These are phyloP conservation scores for Acronicta aceris DNA, from an alignment of 2,888 invertebrate species.

Conservation along the genomic window DNA sequence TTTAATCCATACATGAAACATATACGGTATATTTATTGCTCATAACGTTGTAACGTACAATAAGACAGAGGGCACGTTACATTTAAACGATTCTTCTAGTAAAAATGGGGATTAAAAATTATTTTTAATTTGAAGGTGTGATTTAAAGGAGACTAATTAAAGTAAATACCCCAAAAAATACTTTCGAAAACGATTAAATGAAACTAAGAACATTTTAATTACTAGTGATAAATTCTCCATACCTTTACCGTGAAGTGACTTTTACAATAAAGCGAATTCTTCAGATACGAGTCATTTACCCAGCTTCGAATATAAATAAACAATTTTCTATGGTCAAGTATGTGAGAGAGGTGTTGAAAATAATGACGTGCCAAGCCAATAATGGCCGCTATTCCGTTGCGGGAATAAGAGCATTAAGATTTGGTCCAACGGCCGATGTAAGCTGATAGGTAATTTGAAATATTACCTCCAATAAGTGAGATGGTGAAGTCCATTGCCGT, in stretches of 20 bases:
- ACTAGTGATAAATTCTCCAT: neutral
- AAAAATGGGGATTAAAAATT: too few relatives aligned
- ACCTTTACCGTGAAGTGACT: neutral
- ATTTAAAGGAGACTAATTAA: too few relatives aligned
- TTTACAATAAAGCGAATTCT: slow-evolving; percentile 1
- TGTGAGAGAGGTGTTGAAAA: slow-evolving; percentile 49
- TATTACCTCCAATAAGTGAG: slow-evolving; percentile 66
- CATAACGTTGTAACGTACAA: too few relatives aligned
- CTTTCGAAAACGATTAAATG: too few relatives aligned
- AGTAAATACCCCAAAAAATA: too few relatives aligned
- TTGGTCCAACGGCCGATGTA: slow-evolving; percentile 60
- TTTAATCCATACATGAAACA: neutral
- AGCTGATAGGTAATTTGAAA: slow-evolving; percentile 68
- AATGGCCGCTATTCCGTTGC: slow-evolving; percentile 63
- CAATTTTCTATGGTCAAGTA: slow-evolving; percentile 31
- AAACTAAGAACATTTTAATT: too few relatives aligned
- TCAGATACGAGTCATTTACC: slow-evolving; percentile 29
- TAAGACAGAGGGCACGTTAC: too few relatives aligned
- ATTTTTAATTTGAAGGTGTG: too few relatives aligned
- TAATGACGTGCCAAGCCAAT: slow-evolving; percentile 62
- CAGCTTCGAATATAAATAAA: slow-evolving; percentile 36
- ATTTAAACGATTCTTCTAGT: too few relatives aligned
- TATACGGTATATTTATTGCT: neutral
- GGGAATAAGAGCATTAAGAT: slow-evolving; percentile 62
- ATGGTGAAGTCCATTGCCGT: slow-evolving; percentile 63